Evolutionary conservation across 1,140 invertebrate genomes (phyloP), one percentile per base, ranked within the genome.

Genomic region (Brachionus calyciflorus): DNA sequence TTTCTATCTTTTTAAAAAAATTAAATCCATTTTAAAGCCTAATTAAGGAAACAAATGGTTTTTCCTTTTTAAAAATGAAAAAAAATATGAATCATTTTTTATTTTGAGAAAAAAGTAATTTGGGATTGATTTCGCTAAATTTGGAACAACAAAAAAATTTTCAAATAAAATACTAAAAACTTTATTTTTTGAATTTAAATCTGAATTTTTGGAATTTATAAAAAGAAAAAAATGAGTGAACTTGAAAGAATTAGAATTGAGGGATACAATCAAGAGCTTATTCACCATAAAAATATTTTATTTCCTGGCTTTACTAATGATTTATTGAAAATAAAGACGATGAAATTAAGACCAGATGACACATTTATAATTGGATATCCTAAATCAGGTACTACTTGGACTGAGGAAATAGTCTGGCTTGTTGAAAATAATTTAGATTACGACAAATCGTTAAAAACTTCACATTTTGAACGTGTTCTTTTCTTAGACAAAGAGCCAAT

Each of bases 351-450:
- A 12, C 1, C 24, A 4, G 24, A 68, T 48, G 63, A 68, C 40
- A 21, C 28, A 21, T 68, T 68, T 48, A 24, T 48, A 24, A 14
- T 68, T 24, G 63, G 26, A 7, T 68, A 68, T 12, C 63, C 63
- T 26, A 68, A 68, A 68, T 68, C 63, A 33, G 63, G 63, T 26
- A 68, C 63, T 24, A 68, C 44, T 14, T 68, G 63, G 63, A 68
- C 44, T 14, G 63, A 41, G 26, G 63, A 68, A 17, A 68, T 68
- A 12, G 63, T 68, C 0, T 68, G 63, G 63, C 21, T 68, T 2
- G 19, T 68, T 68, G 12, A 41, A 21, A 68, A 68, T n/a, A 48
- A 68, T 68, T 37, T 68, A 9, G 63, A 68, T 17, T 68, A 33
- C 17, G 63, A 68, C 12, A 68, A 68, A 41, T 26, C 63, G 4